phyloP scores from a whole-genome alignment of 2,888 invertebrate genomes.

The Pachydiplax longipennis region DNA sequence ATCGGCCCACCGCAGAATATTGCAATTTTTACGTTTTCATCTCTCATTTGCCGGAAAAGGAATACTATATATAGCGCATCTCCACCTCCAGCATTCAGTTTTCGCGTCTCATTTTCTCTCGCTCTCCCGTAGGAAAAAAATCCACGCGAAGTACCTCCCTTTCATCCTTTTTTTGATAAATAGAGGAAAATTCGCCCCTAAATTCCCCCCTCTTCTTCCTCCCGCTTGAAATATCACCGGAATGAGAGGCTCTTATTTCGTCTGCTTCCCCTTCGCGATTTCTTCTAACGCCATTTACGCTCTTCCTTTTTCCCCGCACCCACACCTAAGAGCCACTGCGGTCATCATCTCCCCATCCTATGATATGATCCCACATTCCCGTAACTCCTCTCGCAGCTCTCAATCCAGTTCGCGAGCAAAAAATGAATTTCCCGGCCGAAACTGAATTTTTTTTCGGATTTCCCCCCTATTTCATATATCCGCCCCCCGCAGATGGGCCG shows the following conservation, averaged over 20 bases:
- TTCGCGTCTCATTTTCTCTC: background rate
- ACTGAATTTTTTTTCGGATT: background rate
- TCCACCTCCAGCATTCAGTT: background rate
- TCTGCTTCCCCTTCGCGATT: background rate
- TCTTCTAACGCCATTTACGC: background rate
- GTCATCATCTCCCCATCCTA: background rate
- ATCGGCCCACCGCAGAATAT: background rate
- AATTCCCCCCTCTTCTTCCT: background rate
- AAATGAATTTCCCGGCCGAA: background rate
- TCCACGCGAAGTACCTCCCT: background rate
- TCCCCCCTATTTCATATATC: background rate
- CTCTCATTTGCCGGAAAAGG: background rate
- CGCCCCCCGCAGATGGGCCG: background rate
- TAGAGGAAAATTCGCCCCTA: background rate
- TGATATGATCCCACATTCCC: background rate
- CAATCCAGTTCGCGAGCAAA: background rate
- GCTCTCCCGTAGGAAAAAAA: background rate
- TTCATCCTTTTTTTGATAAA: background rate
- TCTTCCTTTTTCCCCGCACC: background rate
- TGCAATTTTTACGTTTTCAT: background rate
- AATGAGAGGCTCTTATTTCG: background rate
- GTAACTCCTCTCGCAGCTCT: background rate
- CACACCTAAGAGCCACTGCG: background rate
- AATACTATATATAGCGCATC: background rate
- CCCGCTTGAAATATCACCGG: background rate